Evolutionary conservation across 92 coral and sea anemone genomes (phyloP), one percentile per base, ranked within the genome.

Genomic region (Epizoanthus rinbou): DNA sequence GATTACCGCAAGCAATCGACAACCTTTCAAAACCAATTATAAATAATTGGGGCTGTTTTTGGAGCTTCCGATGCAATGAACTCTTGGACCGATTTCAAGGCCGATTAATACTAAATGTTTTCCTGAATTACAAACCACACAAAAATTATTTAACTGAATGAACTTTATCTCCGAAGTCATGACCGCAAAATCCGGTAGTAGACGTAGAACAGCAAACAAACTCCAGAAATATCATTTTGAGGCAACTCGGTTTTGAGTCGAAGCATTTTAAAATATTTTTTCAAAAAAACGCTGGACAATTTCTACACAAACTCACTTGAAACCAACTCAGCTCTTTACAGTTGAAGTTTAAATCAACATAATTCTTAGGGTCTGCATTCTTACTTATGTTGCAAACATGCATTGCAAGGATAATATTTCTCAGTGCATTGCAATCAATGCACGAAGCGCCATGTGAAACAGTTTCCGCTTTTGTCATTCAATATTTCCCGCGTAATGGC

Each of bases 121-220:
- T 76, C 82, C 82, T 76, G 82, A 60, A 60, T 76, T 76, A 76
- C 69, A 76, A 76, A 59, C 82, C 82, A 41, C 69, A 1, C n/a
- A 78, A 41, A 63, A 19, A 78, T 19, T 19, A 63, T 23, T 62
- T 10, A 1, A 62, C 72, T 69, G 31, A 22, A 58, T 47, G 23
- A 45, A 11, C 18, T 59, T 76, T 60, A 75, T 28, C 80, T 57
- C 23, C 53, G 37, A 31, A 57, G 35, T 39, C 25, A 37, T 16
- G 17, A 63, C 82, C 82, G 56, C 82, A 21, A 17, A 45, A 59
- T 78, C 82, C 82, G 82, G 71, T 59, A 6, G 24, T 39, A 33
- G n/a, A 15, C 25, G 59, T 62, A 7, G 43, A 62, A 67, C 8
- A 22, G 23, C 22, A 60, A 76, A 59, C 35, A 37, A 37, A 78